A percentile compares a stretch with the other conserved stretches of the same genome.
phyloP scores from a whole-genome alignment of 2,888 invertebrate genomes.

The Agrotis clavis region DNA sequence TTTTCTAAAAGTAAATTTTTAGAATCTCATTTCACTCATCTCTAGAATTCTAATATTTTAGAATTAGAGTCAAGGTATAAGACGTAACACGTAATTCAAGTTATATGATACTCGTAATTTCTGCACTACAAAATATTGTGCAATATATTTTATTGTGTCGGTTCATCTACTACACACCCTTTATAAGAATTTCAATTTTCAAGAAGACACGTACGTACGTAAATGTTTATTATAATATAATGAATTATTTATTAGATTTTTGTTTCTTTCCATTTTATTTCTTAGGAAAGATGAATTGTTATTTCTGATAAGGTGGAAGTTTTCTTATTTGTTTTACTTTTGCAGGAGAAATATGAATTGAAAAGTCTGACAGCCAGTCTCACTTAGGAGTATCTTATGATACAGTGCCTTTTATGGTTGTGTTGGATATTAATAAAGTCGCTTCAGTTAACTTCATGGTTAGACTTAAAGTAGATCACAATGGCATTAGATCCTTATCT shows the following conservation, averaged over 20 bases:
- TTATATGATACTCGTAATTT: too few relatives aligned
- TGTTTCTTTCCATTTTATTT: conserved; percentile 50
- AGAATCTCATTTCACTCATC: too few relatives aligned
- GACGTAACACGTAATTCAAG: too few relatives aligned
- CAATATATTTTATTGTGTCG: background rate
- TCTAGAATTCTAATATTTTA: too few relatives aligned
- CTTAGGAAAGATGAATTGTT: conserved; percentile 32
- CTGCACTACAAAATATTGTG: background rate
- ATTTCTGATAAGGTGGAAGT: conserved; percentile 2
- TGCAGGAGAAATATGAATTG: background rate
- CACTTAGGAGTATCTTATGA: background rate
- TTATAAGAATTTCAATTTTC: conserved; percentile 71
- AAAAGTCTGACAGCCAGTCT: background rate
- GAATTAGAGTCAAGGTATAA: too few relatives aligned
- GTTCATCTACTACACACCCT: background rate
- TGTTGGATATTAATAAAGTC: background rate
- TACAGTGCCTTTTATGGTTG: background rate
- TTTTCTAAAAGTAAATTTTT: too few relatives aligned
- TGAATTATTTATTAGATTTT: conserved; percentile 66
- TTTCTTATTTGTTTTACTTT: conserved; percentile 25
- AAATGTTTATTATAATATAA: conserved; percentile 65
- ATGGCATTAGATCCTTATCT: too few relatives aligned
- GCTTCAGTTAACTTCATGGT: too few relatives aligned
- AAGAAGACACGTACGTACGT: conserved; percentile 56
- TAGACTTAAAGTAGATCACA: too few relatives aligned